These are phyloP conservation scores for Thunnus maccoyii DNA, from an alignment of 2,113 vertebrate genomes.

Conservation along the genomic window DNA sequence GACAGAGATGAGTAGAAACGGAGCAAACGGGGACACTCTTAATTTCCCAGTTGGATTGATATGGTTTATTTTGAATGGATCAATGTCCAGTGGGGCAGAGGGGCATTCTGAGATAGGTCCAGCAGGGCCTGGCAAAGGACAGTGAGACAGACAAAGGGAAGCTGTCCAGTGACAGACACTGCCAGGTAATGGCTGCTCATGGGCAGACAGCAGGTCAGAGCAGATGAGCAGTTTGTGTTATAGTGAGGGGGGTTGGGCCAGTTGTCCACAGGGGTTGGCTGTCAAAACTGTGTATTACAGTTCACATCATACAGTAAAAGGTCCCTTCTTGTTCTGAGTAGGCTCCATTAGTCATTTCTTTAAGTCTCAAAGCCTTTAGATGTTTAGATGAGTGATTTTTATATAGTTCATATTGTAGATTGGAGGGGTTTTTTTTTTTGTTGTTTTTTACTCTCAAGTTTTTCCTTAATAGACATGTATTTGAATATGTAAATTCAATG, in stretches of 20 bases:
- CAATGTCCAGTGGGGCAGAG: constrained; percentile 25
- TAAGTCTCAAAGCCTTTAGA: not conserved
- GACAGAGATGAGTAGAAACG: constrained; percentile 30
- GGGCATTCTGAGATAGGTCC: constrained; percentile 39
- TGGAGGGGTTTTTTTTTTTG: too few relatives aligned
- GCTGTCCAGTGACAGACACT: constrained; percentile 42
- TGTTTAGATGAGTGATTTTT: not conserved
- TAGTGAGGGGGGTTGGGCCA: not conserved
- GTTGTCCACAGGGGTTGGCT: constrained; percentile 20
- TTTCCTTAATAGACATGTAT: too few relatives aligned
- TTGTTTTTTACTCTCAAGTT: too few relatives aligned
- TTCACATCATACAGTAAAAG: not conserved
- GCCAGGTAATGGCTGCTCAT: constrained; percentile 54
- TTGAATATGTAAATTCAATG: too few relatives aligned
- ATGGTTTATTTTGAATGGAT: constrained; percentile 54
- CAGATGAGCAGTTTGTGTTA: constrained; percentile 42
- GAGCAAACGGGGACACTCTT: constrained; percentile 52
- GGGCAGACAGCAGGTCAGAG: constrained; percentile 39
- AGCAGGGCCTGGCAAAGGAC: constrained; percentile 31
- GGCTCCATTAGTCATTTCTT: not conserved
- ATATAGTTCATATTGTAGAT: too few relatives aligned
- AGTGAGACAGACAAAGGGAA: constrained; percentile 34
- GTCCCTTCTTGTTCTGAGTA: not conserved
- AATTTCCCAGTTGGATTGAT: constrained; percentile 60
- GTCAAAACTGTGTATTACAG: constrained; percentile 24